Base-by-base conservation (phyloP, 2,113 vertebrate genomes). In the Heterotilapia buettikoferi region DNA sequence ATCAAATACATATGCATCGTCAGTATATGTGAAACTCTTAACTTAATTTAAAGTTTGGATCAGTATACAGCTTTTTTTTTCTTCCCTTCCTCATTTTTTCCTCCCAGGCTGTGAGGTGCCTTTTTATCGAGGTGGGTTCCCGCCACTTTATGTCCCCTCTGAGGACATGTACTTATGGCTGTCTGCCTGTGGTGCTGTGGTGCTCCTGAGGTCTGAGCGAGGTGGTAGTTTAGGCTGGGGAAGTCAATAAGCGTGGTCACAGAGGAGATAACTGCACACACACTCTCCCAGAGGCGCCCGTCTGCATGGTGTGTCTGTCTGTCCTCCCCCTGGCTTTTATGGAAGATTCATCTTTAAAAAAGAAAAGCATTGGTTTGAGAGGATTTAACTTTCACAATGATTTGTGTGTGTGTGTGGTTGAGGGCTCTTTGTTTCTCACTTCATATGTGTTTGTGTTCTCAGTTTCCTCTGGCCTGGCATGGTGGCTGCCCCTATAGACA, bases 161-260 rank as follows among this genome's bases (percentile, higher is more conserved):
- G 92, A 92, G 89, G 87, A 93, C 86, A 87, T 93, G 93, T 86
- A 95, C 92, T 95, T 93, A 92, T 88, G 94, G 92, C 92, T 66
- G 92, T 95, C 93, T 92, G 94, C 90, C 90, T 93, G 94, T 40
- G 93, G 94, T 93, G 9, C 87, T 95, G 94, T 38, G 94, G 95
- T 85, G 92, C 90, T 93, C 88, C 91, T 94, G 93, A 95, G 94
- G 94, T 94, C 92, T 80, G 84, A 45, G 84, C 45, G 79, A 93
- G 93, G 92, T 87, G 89, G 92, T 93, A 90, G 92, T 95, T 95
- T 90, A 80, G 92, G 61, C 89, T 29, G 18, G 78, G 82, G 89
- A 87, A 91, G 90, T 83, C 92, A 84, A 56, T n/a, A 13, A 90
- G 84, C 26, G 73, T 63, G 93, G 92, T 95, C 85, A 89, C 88